Percentiles rank a stretch among this genome's conserved stretches.
Conservation (phyloP, 30 jellyfish, hydroid and myxozoan genomes). For the Pelagia noctiluca region DNA sequence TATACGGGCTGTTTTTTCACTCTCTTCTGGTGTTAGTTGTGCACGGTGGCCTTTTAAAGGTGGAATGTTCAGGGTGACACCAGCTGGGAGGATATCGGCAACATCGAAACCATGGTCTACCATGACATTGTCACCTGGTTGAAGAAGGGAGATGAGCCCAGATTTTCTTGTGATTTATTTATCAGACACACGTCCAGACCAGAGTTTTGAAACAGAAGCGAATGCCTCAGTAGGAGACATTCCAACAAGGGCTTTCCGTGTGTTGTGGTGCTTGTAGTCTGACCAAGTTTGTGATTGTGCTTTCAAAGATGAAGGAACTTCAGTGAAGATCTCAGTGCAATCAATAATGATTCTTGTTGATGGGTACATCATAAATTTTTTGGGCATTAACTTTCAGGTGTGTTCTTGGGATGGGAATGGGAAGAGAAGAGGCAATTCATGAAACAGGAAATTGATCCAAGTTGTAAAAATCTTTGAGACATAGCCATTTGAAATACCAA, state of each 20-base stretch:
- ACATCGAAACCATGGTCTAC: slow-evolving; percentile 74
- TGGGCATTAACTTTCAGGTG: too few species aligned
- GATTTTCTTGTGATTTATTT: not conserved
- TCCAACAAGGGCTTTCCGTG: slow-evolving; percentile 66
- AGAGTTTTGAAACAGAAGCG: slow-evolving; percentile 27
- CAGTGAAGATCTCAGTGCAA: too few species aligned
- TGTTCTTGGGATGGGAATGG: too few species aligned
- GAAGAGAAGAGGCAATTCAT: too few species aligned
- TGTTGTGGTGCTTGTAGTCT: too few species aligned
- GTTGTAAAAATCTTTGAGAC: too few species aligned
- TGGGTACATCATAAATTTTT: too few species aligned
- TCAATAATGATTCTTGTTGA: too few species aligned
- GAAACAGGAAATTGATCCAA: too few species aligned
- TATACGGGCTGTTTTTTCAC: slow-evolving; percentile 40
- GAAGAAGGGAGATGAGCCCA: slow-evolving; percentile 38
- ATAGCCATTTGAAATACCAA: too few species aligned
- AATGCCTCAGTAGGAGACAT: slow-evolving; percentile 33
- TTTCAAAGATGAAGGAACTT: slow-evolving; percentile 51
- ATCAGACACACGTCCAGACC: too few species aligned
- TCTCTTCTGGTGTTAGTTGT: slow-evolving; percentile 48
- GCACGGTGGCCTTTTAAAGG: slow-evolving; percentile 44
- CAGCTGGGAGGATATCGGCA: slow-evolving; percentile 37
- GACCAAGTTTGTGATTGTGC: slow-evolving; percentile 46
- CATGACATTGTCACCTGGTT: slow-evolving; percentile 59
- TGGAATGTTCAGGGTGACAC: slow-evolving; percentile 47